Base-by-base conservation (phyloP, 2,113 vertebrate genomes). In the Daphoenositta chrysoptera region DNA sequence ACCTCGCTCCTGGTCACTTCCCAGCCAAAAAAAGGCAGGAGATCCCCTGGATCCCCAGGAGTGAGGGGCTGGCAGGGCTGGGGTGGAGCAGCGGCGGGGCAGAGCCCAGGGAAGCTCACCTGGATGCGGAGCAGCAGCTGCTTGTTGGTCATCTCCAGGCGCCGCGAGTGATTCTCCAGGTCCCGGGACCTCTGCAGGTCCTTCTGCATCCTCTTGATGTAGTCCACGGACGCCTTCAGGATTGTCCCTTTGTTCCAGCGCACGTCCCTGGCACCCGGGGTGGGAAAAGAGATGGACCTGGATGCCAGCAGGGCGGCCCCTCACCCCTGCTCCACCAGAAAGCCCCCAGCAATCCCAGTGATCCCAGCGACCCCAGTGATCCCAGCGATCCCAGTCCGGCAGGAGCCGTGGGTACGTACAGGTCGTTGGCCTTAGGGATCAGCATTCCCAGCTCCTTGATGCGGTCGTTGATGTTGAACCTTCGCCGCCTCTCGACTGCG, bases 241-340 rank as follows among this genome's bases (percentile, higher is more conserved):
- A 99, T 99, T 23, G 99, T 99, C 90, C 99, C 99, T 96, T 99
- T 99, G 97, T 99, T 99, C 99, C 99, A 99, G 97, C 99, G 99
- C 65, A 99, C 99, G 3, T 99, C 99, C 94, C 99, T 99, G 96
- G 3, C 15, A 15, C 1, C 78, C 69, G 20, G 65, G 31, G 40
- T 0, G 57, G 73, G 71, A 26, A 70, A 28, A 63, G 37, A 58
- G 35, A 63, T 70, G 65, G 83, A 9, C 1, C 42, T 47, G 57
- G 13, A 0, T 28, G 70, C 60, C 83, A 68, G 72, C 60, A 24
- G 42, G 0, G 8, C 0, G 7, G 22, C 14, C 58, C 35, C 81
- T 71, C 30, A 9, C 0, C 64, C 44, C 50, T 28, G 31, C 61
- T 69, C 35, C 70, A 11, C 7, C 53, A 8, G 3, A 50, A 18